Evolutionary conservation across 2,797 vertebrate genomes (phyloP), one percentile per base, ranked within the genome.

Genomic region (Pseudochromis fuscus): DNA sequence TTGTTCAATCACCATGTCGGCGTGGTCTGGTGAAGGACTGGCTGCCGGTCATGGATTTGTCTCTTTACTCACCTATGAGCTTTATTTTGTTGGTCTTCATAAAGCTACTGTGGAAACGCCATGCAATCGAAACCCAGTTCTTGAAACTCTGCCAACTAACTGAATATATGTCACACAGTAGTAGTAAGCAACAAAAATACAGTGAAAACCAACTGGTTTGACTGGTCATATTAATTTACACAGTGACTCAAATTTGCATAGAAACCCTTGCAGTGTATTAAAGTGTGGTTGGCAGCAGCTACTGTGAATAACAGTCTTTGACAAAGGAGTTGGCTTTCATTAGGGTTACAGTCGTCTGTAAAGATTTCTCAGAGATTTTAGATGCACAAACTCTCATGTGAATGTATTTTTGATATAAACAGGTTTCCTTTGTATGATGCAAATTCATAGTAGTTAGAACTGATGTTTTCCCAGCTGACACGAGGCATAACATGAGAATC

Each of bases 21-120:
- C 53, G n/a, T 63, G 72, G 44, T 76, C 52, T 56, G 27, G 25
- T 53, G 37, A 83, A 60, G 72, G 62, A 25, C 56, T 62, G 67
- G 31, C 51, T 56, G 52, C 40, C 51, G 64, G 38, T 78, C 45
- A 31, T 3, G 21, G 33, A 48, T 53, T 48, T 51, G n/a, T 37
- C 16, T 44, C 23, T 65, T 51, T 16, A 5, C 38, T 77, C 33
- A 62, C 33, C 63, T 56, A 21, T 44, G 13, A 45, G 53, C 31
- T 21, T 4, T 7, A 58, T 50, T 38, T 57, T 52, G 45, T n/a
- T 23, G 33, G 35, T 28, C 35, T 59, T 72, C n/a, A 38, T 48
- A 11, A 46, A 42, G 46, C 18, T 27, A 4, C 67, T 55, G 38
- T 59, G 55, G 27, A 67, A 70, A n/a, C 1, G 1, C 3, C 25